Evolutionary conservation across 2,113 vertebrate genomes (phyloP).

Genomic region (Collichthys lucidus): DNA sequence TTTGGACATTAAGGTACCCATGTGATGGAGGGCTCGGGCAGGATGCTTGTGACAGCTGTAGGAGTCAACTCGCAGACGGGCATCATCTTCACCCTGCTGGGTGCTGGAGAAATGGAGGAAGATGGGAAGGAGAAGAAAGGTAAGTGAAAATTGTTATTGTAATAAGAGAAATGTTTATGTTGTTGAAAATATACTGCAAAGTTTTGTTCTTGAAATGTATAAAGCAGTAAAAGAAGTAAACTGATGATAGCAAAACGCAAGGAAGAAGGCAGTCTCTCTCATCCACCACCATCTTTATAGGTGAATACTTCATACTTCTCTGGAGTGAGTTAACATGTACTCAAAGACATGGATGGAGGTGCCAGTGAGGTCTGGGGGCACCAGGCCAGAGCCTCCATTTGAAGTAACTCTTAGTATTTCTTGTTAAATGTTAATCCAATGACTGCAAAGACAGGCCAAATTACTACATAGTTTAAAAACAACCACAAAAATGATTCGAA

Average conservation of each 20-base stretch:
- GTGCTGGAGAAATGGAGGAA: constrained; percentile 84
- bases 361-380: no score
- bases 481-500: no score
- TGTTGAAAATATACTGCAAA: constrained; percentile 1
- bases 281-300: neutral
- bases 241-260: neutral
- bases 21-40: constrained; percentile 86
- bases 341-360: neutral
- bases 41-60: constrained; percentile 86
- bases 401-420: neutral
- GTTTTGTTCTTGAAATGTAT: constrained; percentile 5
- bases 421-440: neutral
- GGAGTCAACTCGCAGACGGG: constrained; percentile 86
- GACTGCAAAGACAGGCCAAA: neutral
- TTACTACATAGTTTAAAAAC: neutral
- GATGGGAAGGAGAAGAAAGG: constrained; percentile 86
- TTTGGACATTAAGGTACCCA: constrained; percentile 79
- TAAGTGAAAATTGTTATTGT: constrained; percentile 34
- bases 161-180: neutral
- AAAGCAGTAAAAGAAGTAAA: constrained; percentile 13
- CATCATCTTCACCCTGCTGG: constrained; percentile 86
- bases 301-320: constrained; percentile 18
- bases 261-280: neutral
- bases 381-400: neutral
- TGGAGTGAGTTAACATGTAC: neutral